Evolutionary conservation across 2,888 invertebrate species (phyloP), one percentile per base, ranked within the genome.

Genomic region (Chydorus sphaericus): DNA sequence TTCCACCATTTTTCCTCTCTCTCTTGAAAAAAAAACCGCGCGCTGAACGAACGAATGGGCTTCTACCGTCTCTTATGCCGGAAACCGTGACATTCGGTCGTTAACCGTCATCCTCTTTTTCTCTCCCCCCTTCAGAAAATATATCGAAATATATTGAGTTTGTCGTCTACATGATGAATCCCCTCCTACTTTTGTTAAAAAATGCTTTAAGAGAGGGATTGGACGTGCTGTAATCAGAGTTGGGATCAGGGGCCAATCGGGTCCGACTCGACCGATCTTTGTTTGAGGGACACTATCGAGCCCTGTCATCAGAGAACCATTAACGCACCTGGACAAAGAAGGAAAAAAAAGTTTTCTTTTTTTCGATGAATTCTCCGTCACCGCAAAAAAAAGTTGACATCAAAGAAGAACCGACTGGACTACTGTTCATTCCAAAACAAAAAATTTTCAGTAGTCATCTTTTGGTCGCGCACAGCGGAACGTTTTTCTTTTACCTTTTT

Each of bases 81-180:
- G 52, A 52, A 52, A 52, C 52, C 52, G 52, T 52, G 52, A 52
- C 52, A 36, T 36, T 52, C 20, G 52, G 52, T 36, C 52, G 52
- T 52, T 52, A 52, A 23, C 23, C 33, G 37, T 11, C 36, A 8
- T 44, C 28, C 11, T 26, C n/a, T 18, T 4, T 44, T 44, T 44
- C 44, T 44, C 28, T 44, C 26, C 26, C n/a, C 38, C 20, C n/a
- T 38, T 38, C 33, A 33, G 33, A 10, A 33, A 14, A 14, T 33
- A 33, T 33, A 33, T 33, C 8, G 8, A 14, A 10, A 33, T 33
- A 33, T 33, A 5, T 18, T 2, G 2, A 7, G 36, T 14, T 16
- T 39, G 18, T 1, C 23, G 3, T n/a, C 10, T n/a, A 3, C 10
- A 18, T 39, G 16, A 39, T 39, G 39, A 20, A 23, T 39, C 20